Evolutionary conservation across 2,888 invertebrate genomes (phyloP).

Genomic region (Synanthedon andrenaeformis): DNA sequence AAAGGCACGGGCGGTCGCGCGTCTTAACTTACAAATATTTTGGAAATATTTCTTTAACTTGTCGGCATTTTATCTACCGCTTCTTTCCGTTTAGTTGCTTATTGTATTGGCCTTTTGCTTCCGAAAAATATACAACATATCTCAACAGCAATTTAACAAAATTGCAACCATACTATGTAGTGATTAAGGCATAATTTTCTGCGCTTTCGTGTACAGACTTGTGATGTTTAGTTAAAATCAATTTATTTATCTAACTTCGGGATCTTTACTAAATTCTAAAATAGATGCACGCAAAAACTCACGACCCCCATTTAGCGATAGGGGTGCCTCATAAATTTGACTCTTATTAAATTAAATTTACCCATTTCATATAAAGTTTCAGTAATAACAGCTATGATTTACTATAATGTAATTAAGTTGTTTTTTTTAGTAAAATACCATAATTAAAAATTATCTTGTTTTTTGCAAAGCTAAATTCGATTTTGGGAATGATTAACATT

Average conservation of each 20-base stretch:
- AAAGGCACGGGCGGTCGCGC: constrained; percentile 38
- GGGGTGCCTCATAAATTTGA: constrained; percentile 40
- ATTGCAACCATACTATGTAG: constrained; percentile 2
- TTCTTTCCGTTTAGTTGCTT: constrained; percentile 63
- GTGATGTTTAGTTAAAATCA: constrained; percentile 1
- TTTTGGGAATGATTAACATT: no score
- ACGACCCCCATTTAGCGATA: constrained; percentile 29
- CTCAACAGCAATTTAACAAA: background rate
- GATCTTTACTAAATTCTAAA: constrained; percentile 64
- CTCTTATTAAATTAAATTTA: constrained; percentile 9
- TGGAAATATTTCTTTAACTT: constrained; percentile 69
- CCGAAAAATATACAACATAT: constrained; percentile 6
- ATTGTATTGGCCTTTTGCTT: constrained; percentile 25
- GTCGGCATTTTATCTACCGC: constrained; percentile 66
- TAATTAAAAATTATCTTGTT: no score
- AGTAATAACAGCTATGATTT: no score
- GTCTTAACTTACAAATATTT: constrained; percentile 65
- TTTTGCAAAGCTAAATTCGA: no score
- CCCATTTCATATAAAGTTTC: no score
- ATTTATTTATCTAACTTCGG: constrained; percentile 56
- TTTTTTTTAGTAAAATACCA: no score
- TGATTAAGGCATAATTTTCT: no score
- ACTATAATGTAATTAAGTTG: no score
- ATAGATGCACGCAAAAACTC: constrained; percentile 59
- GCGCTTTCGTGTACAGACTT: no score